phyloP scores from a whole-genome alignment of 1,140 invertebrate genomes.

The Drosophila nasuta region DNA sequence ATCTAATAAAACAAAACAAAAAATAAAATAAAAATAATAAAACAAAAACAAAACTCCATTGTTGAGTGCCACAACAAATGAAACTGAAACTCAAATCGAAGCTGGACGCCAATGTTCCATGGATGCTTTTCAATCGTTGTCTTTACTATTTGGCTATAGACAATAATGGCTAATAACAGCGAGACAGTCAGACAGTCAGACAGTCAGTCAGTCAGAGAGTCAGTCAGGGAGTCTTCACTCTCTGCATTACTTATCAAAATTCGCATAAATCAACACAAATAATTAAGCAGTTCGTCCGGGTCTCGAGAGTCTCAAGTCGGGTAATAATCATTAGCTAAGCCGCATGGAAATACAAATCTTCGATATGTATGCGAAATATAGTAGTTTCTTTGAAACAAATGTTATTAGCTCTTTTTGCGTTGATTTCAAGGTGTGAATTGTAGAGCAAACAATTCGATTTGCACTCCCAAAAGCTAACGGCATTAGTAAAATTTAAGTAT shows the following conservation, averaged over 20 bases:
- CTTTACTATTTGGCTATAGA: slow-evolving; percentile 21
- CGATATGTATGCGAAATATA: background rate
- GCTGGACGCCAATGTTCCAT: slow-evolving; percentile 59
- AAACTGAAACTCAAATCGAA: slow-evolving; percentile 30
- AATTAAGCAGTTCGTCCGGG: slow-evolving; percentile 69
- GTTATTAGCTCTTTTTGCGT: slow-evolving; percentile 32
- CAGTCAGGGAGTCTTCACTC: background rate
- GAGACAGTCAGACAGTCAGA: background rate
- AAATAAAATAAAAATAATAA: slow-evolving; percentile 3
- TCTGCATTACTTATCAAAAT: slow-evolving; percentile 64
- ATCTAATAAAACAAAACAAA: slow-evolving; percentile 17
- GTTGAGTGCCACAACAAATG: slow-evolving; percentile 8
- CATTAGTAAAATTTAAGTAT: background rate
- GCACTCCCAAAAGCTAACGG: background rate
- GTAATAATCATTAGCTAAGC: slow-evolving; percentile 58
- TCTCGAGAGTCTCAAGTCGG: slow-evolving; percentile 30
- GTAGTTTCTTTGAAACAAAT: slow-evolving; percentile 52
- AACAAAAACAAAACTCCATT: slow-evolving; percentile 10
- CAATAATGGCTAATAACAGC: slow-evolving; percentile 49
- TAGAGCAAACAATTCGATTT: slow-evolving; percentile 45
- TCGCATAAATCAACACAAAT: slow-evolving; percentile 79
- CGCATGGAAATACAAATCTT: slow-evolving; percentile 30
- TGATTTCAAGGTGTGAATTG: slow-evolving; percentile 59
- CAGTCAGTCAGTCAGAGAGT: background rate
- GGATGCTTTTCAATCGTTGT: slow-evolving; percentile 6